Evolutionary conservation across 1,140 invertebrate species (phyloP), one percentile per base, ranked within the genome.

Genomic region (Agrilus planipennis): DNA sequence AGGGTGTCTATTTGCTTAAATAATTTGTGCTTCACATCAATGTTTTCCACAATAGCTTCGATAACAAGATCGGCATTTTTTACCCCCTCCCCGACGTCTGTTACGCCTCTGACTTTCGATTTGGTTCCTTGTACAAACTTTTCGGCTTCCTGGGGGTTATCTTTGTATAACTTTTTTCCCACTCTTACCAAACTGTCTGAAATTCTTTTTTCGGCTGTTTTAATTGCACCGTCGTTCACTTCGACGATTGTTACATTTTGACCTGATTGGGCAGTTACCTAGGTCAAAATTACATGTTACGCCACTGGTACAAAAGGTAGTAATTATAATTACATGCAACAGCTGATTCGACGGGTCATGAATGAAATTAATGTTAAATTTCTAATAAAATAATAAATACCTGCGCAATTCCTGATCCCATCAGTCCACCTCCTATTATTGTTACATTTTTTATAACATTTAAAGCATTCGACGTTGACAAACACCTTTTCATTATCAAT

Each of bases 381-480:
- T n/a, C n/a, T 6, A 39, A 19, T 10, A 16, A 12, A 46, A 14
- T 19, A 23, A 17, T 25, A 56, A 52, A 57, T 68, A 87, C 84
- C 74, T 92, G 87, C 37, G 88, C 87, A 56, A 92, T 91, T 19
- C 82, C 82, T 29, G 81, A 77, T 11, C 84, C 84, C 84, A 92
- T 92, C 1, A 89, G 60, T 15, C 89, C 89, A 46, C 83, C 78
- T 17, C 89, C 89, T 47, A 92, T 79, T 29, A 92, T 73, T 10
- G 83, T 83, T 17, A 91, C 76, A 71, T 87, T 77, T 59, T 88
- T 85, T 31, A 91, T 77, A 11, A 50, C 53, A 37, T 52, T 45
- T 40, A 55, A 46, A 12, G 42, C 28, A 12, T 45, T 18, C 5
- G 61, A 58, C 10, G 64, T 61, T 1, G 64, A 56, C 18, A 68